Evolutionary conservation across 1,140 invertebrate species (phyloP).

Genomic region (Cydia strobilella): DNA sequence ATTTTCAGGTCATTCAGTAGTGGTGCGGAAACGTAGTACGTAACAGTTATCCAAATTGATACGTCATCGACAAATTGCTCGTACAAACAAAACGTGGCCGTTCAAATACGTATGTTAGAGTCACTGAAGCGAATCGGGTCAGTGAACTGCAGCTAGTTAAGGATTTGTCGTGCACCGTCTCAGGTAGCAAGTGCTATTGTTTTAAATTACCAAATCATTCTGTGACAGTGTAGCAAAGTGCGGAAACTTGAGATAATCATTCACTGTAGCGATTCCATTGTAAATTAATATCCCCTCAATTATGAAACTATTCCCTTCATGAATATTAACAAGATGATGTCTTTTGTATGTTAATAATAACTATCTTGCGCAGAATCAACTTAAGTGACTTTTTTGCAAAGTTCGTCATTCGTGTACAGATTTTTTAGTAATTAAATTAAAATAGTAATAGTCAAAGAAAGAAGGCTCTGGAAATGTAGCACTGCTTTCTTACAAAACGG

Average conservation of each 20-base stretch:
- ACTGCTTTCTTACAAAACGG: too few species aligned
- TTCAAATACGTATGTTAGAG: slow-evolving; percentile 54
- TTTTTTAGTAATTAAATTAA: too few species aligned
- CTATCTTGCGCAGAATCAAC: neutral
- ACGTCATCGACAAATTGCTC: slow-evolving; percentile 64
- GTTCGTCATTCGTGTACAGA: too few species aligned
- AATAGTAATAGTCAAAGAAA: too few species aligned
- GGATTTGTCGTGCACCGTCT: slow-evolving; percentile 36
- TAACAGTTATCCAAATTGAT: slow-evolving; percentile 72
- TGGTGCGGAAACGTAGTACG: slow-evolving; percentile 44
- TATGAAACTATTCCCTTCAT: slow-evolving; percentile 19
- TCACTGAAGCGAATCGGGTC: slow-evolving; percentile 55
- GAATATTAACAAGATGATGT: slow-evolving; percentile 2
- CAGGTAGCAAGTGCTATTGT: slow-evolving; percentile 38
- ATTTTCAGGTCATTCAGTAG: slow-evolving; percentile 67
- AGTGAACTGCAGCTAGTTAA: slow-evolving; percentile 49
- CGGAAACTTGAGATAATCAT: slow-evolving; percentile 19
- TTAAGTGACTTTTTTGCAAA: too few species aligned
- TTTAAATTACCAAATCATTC: slow-evolving; percentile 15
- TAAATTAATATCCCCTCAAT: slow-evolving; percentile 18
- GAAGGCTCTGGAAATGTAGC: too few species aligned
- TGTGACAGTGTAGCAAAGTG: neutral
- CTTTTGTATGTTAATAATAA: neutral
- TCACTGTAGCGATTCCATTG: neutral
- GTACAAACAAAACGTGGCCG: slow-evolving; percentile 59